Conservation (phyloP, 2,113 vertebrate species). For the Oreotrochilus melanogaster region DNA sequence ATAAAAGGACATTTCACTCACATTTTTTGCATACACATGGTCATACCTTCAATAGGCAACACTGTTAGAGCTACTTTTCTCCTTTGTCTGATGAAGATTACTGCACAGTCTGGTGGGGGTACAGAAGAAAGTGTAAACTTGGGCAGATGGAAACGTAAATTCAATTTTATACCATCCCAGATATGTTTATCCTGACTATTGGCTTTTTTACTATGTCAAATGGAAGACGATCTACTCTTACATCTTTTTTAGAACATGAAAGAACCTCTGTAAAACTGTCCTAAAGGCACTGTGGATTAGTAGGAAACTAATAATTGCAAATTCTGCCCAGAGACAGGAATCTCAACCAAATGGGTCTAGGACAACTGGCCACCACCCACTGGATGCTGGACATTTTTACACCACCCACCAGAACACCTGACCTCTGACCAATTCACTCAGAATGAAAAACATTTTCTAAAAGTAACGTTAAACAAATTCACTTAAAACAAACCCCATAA, state of each 20-base stretch:
- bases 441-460: too few relatives aligned
- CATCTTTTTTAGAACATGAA: neutral
- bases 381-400: too few relatives aligned
- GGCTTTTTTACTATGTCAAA: neutral
- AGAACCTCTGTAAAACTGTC: neutral
- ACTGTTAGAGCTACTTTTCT: neutral
- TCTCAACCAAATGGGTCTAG: neutral
- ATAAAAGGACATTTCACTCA: neutral
- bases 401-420: too few relatives aligned
- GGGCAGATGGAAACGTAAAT: neutral
- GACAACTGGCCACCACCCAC: too few relatives aligned
- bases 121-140: neutral
- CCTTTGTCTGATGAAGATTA: neutral
- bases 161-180: neutral
- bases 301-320: neutral
- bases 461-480: too few relatives aligned
- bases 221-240: neutral
- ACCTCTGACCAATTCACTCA: too few relatives aligned
- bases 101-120: neutral
- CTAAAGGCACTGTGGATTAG: neutral
- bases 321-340: neutral
- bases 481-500: too few relatives aligned
- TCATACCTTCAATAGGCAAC: neutral
- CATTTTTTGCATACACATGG: neutral
- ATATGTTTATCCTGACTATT: neutral